Evolutionary conservation across 2,888 invertebrate genomes (phyloP), one percentile per base, ranked within the genome.

Genomic region (Prenolepis imparis): DNA sequence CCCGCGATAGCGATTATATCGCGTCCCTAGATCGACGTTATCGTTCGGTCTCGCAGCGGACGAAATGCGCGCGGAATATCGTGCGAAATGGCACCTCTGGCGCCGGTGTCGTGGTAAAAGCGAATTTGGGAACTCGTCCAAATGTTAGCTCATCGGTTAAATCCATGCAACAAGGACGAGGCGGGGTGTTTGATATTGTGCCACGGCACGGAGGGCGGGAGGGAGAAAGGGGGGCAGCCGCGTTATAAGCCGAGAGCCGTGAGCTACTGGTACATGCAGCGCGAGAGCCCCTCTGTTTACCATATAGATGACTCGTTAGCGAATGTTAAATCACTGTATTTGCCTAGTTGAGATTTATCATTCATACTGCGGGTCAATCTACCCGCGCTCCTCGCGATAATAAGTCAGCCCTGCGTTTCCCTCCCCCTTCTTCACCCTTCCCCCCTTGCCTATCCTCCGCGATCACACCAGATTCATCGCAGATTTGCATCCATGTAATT

Each of bases 221-320:
- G n/a, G 18, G 6, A 32, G 5, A n/a, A n/a, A 8, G 6, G 32
- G 5, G 15, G 28, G 89, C 85, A 87, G 88, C 83, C 90, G 89
- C 48, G 90, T 88, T 91, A 91, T 91, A 91, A 90, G 87, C 91
- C 41, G 36, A 88, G 88, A 77, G 28, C 86, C 88, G 86, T 89
- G 87, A 90, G 88, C 90, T 87, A 89, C 88, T 90, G 90, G 89
- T 89, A 48, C n/a, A 91, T 89, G 88, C 91, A 52, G 52, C n/a
- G 52, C 52, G 52, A 52, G 52, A 88, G 91, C 89, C 91, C 87
- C 87, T 89, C 93, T 93, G 92, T 93, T 93, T 93, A 93, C 93
- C 93, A 93, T 94, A 94, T 93, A 93, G 93, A 94, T 93, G 93
- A 93, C 93, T 94, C 93, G 93, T 94, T 93, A 93, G 93, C 92